Percentiles rank a stretch among this genome's conserved stretches.
These are phyloP conservation scores for Arnoldichthys spilopterus DNA, from an alignment of 2,797 vertebrate species.

Conservation along the genomic window DNA sequence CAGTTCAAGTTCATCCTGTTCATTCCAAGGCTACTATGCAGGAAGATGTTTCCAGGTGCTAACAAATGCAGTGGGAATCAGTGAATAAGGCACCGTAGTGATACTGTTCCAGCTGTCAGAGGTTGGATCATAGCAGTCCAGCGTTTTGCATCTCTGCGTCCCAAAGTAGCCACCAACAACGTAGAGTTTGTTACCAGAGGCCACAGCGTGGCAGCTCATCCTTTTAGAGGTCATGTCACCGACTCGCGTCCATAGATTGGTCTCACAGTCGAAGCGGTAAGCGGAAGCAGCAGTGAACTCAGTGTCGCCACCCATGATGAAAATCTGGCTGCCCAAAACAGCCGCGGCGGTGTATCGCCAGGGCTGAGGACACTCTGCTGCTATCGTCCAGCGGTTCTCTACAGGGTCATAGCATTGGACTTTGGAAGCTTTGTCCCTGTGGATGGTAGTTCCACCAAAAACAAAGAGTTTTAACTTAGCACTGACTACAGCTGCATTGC, in stretches of 20 bases:
- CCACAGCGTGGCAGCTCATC: slow-evolving; percentile 94
- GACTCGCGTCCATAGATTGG: slow-evolving; percentile 89
- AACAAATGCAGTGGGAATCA: slow-evolving; percentile 95
- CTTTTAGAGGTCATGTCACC: slow-evolving; percentile 96
- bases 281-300: slow-evolving; percentile 92
- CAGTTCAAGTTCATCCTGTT: slow-evolving; percentile 18
- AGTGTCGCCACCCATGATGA: slow-evolving; percentile 96
- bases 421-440: slow-evolving; percentile 92
- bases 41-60: slow-evolving; percentile 97
- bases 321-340: slow-evolving; percentile 93
- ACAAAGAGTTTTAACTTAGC: slow-evolving; percentile 93
- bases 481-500: slow-evolving; percentile 92
- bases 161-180: slow-evolving; percentile 96
- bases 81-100: slow-evolving; percentile 94
- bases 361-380: slow-evolving; percentile 91
- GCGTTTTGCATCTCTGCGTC: slow-evolving; percentile 91
- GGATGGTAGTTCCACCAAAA: slow-evolving; percentile 91
- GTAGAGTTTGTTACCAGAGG: slow-evolving; percentile 93
- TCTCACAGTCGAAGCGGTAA: slow-evolving; percentile 94
- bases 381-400: slow-evolving; percentile 89
- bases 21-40: slow-evolving; percentile 68
- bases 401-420: slow-evolving; percentile 91
- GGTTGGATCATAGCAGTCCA: slow-evolving; percentile 94
- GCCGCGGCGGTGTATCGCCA: slow-evolving; percentile 94
- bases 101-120: slow-evolving; percentile 94